These are phyloP conservation scores for Ibidorhyncha struthersii DNA, from an alignment of 2,113 vertebrate species.

Conservation along the genomic window DNA sequence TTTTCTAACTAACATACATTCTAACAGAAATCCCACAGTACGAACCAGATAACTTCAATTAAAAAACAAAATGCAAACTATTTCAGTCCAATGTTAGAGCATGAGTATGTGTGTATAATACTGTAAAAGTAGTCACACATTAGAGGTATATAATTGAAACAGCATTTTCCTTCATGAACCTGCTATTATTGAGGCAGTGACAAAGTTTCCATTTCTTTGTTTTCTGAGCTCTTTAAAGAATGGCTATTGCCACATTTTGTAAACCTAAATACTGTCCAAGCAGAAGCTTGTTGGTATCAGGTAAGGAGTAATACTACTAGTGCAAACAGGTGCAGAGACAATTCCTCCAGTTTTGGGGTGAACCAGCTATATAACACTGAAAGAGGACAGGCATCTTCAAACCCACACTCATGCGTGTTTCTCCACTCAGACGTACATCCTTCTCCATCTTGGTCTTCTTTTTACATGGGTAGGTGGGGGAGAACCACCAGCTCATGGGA, in stretches of 20 bases:
- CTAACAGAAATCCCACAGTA: slow-evolving; percentile 55
- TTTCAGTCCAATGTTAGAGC: slow-evolving; percentile 30
- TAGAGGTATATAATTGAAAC: slow-evolving; percentile 67
- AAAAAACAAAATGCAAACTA: slow-evolving; percentile 14
- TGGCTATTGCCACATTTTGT: slow-evolving; percentile 53
- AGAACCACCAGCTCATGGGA: not conserved
- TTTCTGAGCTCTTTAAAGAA: slow-evolving; percentile 55
- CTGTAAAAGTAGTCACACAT: slow-evolving; percentile 62
- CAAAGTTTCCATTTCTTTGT: slow-evolving; percentile 54
- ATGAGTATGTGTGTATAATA: slow-evolving; percentile 57
- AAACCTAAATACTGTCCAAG: slow-evolving; percentile 67
- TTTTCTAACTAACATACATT: slow-evolving; percentile 49
- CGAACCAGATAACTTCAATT: not conserved
- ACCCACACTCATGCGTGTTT: slow-evolving; percentile 14
- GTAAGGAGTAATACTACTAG: slow-evolving; percentile 68
- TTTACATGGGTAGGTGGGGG: not conserved
- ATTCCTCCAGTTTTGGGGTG: slow-evolving; percentile 36
- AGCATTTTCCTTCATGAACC: slow-evolving; percentile 64
- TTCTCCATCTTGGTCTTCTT: slow-evolving; percentile 31
- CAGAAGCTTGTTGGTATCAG: slow-evolving; percentile 63
- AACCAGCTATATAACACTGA: slow-evolving; percentile 32
- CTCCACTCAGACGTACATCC: slow-evolving; percentile 27
- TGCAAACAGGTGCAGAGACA: slow-evolving; percentile 70
- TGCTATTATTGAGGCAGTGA: slow-evolving; percentile 55
- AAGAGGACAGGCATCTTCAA: not conserved